A percentile compares a stretch with the other conserved stretches of the same genome.
phyloP scores from a whole-genome alignment of 1,140 invertebrate genomes.

The Calliopsis andreniformis region DNA sequence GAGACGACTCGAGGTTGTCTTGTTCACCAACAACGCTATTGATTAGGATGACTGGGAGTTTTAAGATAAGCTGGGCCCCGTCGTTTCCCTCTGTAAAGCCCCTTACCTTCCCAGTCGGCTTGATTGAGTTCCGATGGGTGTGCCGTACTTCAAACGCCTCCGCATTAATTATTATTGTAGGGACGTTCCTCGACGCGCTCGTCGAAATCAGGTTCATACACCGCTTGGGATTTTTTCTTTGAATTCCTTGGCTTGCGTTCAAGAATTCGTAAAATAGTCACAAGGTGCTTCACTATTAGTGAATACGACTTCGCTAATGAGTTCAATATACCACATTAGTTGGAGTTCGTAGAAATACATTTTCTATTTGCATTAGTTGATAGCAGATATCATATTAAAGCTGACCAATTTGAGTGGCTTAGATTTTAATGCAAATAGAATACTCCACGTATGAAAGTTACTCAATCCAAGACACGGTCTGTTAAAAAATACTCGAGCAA shows the following conservation, averaged over 20 bases:
- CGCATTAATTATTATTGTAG: constrained; percentile 69
- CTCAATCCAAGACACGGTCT: too few relatives aligned
- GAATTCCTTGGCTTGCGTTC: constrained; percentile 16
- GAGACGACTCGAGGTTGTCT: constrained; percentile 50
- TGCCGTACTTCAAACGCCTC: constrained; percentile 68
- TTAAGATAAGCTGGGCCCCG: constrained; percentile 61
- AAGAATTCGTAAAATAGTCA: background rate
- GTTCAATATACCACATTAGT: too few relatives aligned
- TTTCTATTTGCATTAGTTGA: too few relatives aligned
- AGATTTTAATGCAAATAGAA: too few relatives aligned
- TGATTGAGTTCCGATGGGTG: constrained; percentile 74
- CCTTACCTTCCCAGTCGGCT: constrained; percentile 57
- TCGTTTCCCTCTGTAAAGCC: constrained; percentile 49
- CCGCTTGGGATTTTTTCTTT: constrained; percentile 41
- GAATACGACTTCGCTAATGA: too few relatives aligned
- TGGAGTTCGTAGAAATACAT: too few relatives aligned
- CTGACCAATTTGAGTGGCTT: too few relatives aligned
- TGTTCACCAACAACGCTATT: constrained; percentile 61
- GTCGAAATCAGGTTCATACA: constrained; percentile 41
- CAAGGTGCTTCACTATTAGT: too few relatives aligned
- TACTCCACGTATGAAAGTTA: too few relatives aligned
- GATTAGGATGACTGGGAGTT: constrained; percentile 70
- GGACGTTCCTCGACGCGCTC: constrained; percentile 29
- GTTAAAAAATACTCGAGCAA: too few relatives aligned
- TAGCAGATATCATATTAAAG: too few relatives aligned